phyloP scores from a whole-genome alignment of 2,113 vertebrate species.

The Solenodon paradoxus region DNA sequence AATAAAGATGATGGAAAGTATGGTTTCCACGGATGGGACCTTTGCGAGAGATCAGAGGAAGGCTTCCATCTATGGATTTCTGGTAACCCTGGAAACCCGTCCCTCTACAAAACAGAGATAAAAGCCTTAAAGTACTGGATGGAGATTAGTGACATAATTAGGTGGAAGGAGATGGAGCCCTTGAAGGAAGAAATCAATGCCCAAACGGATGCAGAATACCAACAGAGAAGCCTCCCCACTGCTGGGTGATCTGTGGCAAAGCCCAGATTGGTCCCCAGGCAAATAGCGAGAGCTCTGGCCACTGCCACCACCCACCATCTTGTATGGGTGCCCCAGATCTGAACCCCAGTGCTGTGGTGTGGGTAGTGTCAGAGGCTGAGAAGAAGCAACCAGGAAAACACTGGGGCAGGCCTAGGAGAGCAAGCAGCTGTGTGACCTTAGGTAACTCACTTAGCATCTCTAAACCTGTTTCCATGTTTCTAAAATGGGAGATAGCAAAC shows the following conservation, averaged over 20 bases:
- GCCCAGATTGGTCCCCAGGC: no score
- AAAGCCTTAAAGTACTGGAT: slow-evolving; percentile 35
- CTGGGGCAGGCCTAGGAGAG: not conserved
- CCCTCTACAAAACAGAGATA: not conserved
- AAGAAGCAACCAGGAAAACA: not conserved
- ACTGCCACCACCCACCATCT: not conserved
- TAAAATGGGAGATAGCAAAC: not conserved
- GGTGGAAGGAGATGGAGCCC: slow-evolving; percentile 7
- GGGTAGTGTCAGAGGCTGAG: not conserved
- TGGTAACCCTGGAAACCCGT: slow-evolving; percentile 57
- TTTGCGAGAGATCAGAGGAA: not conserved
- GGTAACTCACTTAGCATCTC: not conserved
- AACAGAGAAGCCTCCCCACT: not conserved
- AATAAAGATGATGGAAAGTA: not conserved
- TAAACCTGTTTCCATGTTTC: no score
- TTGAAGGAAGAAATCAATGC: slow-evolving; percentile 42
- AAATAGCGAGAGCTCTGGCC: not conserved
- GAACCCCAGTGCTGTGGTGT: not conserved
- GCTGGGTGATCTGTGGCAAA: not conserved
- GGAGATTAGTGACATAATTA: slow-evolving; percentile 53
- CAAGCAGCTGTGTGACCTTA: not conserved
- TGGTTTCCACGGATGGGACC: not conserved
- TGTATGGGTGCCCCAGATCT: not conserved
- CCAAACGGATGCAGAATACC: not conserved
- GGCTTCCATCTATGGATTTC: slow-evolving; percentile 16